Conservation (phyloP, 2,113 vertebrate genomes). For the Picathartes gymnocephalus region DNA sequence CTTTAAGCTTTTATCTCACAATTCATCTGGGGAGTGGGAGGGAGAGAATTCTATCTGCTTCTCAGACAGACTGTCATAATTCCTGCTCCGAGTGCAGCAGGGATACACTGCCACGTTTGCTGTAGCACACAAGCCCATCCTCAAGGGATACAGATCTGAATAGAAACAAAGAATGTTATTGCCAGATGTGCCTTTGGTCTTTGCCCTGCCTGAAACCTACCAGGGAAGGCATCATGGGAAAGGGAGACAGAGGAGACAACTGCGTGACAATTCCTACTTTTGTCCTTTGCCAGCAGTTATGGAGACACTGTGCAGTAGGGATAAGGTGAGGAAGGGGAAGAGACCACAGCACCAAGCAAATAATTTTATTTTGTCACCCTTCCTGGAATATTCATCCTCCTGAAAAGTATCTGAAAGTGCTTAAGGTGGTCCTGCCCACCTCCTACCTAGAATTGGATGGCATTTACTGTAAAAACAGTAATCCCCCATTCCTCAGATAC, state of each 20-base stretch:
- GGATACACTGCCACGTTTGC: not conserved
- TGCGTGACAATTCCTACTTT: not conserved
- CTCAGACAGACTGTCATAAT: constrained; percentile 38
- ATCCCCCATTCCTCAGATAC: not conserved
- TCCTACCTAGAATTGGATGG: not conserved
- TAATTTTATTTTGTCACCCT: not conserved
- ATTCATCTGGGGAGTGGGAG: not conserved
- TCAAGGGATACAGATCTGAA: not conserved
- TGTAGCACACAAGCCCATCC: not conserved
- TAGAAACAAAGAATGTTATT: not conserved
- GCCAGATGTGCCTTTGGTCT: not conserved
- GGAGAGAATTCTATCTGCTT: constrained; percentile 26
- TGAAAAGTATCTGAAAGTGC: not conserved
- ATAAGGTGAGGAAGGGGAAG: not conserved
- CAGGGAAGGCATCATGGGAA: not conserved
- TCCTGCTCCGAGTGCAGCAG: constrained; percentile 19
- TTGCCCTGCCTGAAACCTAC: constrained; percentile 3
- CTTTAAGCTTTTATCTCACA: constrained; percentile 40
- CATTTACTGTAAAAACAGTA: not conserved
- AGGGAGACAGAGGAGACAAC: not conserved
- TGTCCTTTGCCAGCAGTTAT: not conserved
- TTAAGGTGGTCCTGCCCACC: not conserved
- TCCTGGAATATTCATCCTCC: not conserved
- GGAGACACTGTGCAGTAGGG: not conserved
- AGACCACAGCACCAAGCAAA: not conserved